These are phyloP conservation scores for Cremastobaeus sp. DNA, from an alignment of 2,888 invertebrate genomes.

Conservation along the genomic window DNA sequence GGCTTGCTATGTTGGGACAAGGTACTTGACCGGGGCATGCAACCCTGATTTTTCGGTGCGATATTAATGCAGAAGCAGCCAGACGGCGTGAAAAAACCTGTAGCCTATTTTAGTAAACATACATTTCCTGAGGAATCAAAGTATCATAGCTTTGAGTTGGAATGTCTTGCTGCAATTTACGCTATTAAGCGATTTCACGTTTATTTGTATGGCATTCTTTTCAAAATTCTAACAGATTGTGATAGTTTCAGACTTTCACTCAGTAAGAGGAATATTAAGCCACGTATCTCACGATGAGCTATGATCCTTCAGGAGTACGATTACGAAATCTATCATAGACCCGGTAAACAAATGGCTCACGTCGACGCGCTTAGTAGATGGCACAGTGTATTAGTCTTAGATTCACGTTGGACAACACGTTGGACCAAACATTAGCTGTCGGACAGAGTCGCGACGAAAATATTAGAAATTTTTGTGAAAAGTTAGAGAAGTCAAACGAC, in stretches of 20 bases:
- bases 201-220: background rate
- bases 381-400: background rate
- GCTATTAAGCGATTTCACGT: background rate
- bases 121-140: background rate
- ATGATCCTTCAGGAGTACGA: background rate
- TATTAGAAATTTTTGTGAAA: background rate
- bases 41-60: background rate
- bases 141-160: conserved; percentile 5
- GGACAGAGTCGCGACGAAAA: background rate
- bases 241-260: conserved; percentile 1
- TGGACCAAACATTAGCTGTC: background rate
- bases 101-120: conserved; percentile 1
- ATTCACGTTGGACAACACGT: background rate
- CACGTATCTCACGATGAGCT: background rate
- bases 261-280: background rate
- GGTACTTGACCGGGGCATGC: too few relatives aligned
- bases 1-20: too few relatives aligned
- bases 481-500: background rate
- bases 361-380: conserved; percentile 2
- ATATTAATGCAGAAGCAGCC: conserved; percentile 35
- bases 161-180: background rate
- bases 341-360: too few relatives aligned
- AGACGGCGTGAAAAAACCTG: background rate
- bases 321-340: conserved; percentile 1
- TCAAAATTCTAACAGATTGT: background rate